Percentiles rank a stretch among this genome's conserved stretches.
Conservation (phyloP, 1,140 invertebrate species). For the Drosophila burlai region DNA sequence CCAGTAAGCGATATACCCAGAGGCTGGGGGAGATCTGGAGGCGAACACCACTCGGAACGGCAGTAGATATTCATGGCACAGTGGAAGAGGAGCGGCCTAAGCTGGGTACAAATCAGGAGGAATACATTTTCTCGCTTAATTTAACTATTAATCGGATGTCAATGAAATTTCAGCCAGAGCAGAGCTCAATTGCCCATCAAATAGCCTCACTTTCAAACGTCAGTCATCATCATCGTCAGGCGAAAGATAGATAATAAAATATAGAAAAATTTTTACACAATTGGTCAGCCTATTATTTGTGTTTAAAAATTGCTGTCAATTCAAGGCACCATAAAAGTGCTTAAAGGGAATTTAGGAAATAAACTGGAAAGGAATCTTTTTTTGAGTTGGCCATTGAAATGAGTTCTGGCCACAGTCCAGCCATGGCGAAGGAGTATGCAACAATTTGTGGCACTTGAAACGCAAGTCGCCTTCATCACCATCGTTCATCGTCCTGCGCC, state of each 20-base stretch:
- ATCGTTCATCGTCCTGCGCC: background rate
- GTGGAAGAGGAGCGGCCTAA: background rate
- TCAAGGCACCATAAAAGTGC: background rate
- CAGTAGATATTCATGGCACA: constrained; percentile 22
- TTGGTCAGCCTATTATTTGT: background rate
- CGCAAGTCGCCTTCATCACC: constrained; percentile 12
- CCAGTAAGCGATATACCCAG: constrained; percentile 58
- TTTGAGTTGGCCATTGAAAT: background rate
- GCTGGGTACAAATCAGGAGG: background rate
- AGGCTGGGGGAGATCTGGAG: background rate
- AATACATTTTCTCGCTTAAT: background rate
- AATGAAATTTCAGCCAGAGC: too few relatives aligned
- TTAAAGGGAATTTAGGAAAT: background rate
- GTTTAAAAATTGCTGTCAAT: background rate
- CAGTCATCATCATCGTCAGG: background rate
- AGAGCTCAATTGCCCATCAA: background rate
- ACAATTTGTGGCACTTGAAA: constrained; percentile 56
- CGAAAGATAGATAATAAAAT: background rate
- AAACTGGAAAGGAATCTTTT: background rate
- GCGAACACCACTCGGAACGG: background rate
- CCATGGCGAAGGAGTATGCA: constrained; percentile 23
- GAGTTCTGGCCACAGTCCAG: background rate
- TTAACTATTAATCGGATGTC: background rate
- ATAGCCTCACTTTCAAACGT: background rate
- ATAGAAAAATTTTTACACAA: too few relatives aligned